Conservation (phyloP, 2,888 invertebrate genomes). For the Plemyria rubiginata region DNA sequence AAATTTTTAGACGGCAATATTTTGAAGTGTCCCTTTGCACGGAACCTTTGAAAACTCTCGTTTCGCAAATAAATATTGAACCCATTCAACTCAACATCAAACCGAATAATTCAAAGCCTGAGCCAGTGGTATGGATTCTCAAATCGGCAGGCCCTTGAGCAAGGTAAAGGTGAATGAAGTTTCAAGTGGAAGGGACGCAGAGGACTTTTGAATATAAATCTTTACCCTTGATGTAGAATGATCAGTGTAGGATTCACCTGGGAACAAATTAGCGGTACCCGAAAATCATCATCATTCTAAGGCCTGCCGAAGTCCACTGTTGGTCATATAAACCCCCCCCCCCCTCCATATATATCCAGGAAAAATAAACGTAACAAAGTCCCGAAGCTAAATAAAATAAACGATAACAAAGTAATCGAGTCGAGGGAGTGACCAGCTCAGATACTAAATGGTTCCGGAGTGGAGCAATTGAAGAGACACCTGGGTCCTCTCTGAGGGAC, state of each 20-base stretch:
- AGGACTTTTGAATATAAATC: constrained; percentile 3
- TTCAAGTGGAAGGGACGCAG: constrained; percentile 8
- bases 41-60: background rate
- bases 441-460: constrained; percentile 28
- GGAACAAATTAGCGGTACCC: too few relatives aligned
- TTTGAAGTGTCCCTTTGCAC: too few relatives aligned
- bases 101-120: constrained; percentile 13
- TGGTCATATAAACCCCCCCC: too few relatives aligned
- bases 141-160: constrained; percentile 8
- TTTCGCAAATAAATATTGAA: constrained; percentile 12
- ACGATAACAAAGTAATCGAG: constrained; percentile 27
- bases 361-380: constrained; percentile 1
- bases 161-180: constrained; percentile 12
- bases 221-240: background rate
- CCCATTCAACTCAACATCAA: constrained; percentile 1
- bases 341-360: too few relatives aligned
- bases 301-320: too few relatives aligned
- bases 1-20: too few relatives aligned
- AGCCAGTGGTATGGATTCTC: constrained; percentile 11
- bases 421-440: constrained; percentile 21
- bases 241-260: background rate
- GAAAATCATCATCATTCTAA: too few relatives aligned
- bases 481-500: constrained; percentile 24
- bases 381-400: constrained; percentile 20
- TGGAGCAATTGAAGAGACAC: constrained; percentile 26